phyloP scores from a whole-genome alignment of 1,140 invertebrate genomes.

The Apis laboriosa region DNA sequence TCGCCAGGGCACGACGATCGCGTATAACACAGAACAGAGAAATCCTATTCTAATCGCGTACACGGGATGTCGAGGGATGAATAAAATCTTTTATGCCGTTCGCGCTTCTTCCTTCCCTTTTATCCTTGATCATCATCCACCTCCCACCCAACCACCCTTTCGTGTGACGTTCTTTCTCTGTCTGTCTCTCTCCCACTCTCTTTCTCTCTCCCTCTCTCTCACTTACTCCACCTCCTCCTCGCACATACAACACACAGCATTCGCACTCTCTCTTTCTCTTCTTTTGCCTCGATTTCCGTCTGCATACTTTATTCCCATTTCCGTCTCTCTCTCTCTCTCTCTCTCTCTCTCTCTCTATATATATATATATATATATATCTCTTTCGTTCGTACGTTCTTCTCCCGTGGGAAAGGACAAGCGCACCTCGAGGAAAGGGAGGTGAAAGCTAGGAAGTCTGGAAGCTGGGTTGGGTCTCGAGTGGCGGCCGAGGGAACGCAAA shows the following conservation, averaged over 20 bases:
- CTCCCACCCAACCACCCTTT: background rate
- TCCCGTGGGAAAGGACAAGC: too few species aligned
- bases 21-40: conserved; percentile 21
- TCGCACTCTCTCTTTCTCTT: background rate
- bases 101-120: conserved; percentile 23
- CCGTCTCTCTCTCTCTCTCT: background rate
- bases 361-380: background rate
- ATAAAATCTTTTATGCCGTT: conserved; percentile 12
- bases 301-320: background rate
- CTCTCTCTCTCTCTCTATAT: background rate
- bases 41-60: conserved; percentile 14
- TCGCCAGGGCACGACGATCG: conserved; percentile 51
- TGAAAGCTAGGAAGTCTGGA: background rate
- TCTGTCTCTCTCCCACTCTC: background rate
- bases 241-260: background rate
- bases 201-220: background rate
- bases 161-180: conserved; percentile 5
- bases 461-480: background rate
- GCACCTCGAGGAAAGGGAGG: background rate
- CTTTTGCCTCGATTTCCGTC: background rate
- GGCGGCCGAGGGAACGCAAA: background rate
- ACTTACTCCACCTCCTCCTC: background rate
- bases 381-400: background rate
- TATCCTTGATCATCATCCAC: conserved; percentile 23
- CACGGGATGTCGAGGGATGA: background rate